Evolutionary conservation across 2,797 vertebrate species (phyloP).

Genomic region (Streptopelia turtur): DNA sequence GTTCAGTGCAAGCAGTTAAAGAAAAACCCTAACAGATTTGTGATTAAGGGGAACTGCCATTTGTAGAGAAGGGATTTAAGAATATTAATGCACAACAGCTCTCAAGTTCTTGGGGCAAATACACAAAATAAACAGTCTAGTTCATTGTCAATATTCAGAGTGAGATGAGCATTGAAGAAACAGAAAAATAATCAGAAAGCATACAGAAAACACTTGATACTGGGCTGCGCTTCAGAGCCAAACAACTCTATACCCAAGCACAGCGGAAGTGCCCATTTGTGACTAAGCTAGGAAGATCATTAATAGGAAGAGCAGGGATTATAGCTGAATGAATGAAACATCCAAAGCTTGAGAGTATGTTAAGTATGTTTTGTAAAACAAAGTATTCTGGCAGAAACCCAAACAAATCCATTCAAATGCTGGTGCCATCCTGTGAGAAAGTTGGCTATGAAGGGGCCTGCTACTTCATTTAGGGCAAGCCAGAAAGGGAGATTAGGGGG

Average conservation of each 20-base stretch:
- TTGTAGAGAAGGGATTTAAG: neutral
- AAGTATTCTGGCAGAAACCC: constrained; percentile 10
- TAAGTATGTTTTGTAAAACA: constrained; percentile 40
- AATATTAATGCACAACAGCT: neutral
- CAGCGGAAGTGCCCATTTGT: constrained; percentile 8
- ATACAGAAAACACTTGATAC: neutral
- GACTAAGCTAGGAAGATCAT: constrained; percentile 6
- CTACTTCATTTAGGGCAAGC: constrained; percentile 34
- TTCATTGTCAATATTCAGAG: neutral
- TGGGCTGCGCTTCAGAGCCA: neutral
- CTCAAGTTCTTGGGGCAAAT: neutral
- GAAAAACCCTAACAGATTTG: neutral
- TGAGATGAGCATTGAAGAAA: neutral
- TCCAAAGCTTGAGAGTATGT: neutral
- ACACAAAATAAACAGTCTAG: neutral
- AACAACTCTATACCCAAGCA: neutral
- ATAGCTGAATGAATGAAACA: neutral
- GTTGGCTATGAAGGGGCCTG: neutral
- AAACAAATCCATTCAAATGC: constrained; percentile 26
- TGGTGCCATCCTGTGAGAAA: constrained; percentile 2
- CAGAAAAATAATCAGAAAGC: neutral
- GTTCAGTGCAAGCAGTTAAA: neutral
- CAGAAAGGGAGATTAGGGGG: constrained; percentile 2
- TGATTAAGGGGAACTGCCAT: neutral
- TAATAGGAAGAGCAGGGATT: constrained; percentile 14